These are phyloP conservation scores for Nasonovia ribisnigri DNA, from an alignment of 2,888 invertebrate genomes.

Conservation along the genomic window DNA sequence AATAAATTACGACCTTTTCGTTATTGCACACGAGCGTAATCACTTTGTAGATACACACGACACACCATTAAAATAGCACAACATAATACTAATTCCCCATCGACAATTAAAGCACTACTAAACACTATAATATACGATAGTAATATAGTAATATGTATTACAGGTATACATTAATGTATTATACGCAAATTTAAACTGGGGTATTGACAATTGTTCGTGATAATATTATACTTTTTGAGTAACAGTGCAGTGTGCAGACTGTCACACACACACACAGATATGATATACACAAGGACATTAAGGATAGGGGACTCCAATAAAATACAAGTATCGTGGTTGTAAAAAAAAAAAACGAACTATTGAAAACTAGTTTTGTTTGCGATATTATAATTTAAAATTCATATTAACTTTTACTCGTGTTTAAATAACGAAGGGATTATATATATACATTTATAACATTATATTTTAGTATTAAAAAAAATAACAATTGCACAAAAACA, in stretches of 20 bases:
- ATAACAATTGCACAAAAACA: background rate
- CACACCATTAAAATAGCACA: constrained; percentile 3
- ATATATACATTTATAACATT: background rate
- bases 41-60: background rate
- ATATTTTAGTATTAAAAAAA: background rate
- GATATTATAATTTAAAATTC: background rate
- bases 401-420: background rate
- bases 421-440: background rate
- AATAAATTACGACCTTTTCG: background rate
- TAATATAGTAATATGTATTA: background rate
- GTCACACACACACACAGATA: background rate
- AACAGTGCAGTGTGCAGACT: constrained; percentile 12
- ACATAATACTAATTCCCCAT: background rate
- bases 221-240: background rate
- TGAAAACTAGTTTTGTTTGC: background rate
- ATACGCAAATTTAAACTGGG: background rate
- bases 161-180: background rate
- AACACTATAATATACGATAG: background rate
- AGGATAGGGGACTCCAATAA: background rate
- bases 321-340: background rate
- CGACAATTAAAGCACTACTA: constrained; percentile 6
- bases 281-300: background rate
- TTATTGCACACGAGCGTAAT: background rate
- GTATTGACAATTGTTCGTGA: constrained; percentile 10
- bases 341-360: background rate